These are phyloP conservation scores for Hoplostethus atlanticus DNA, from an alignment of 2,797 vertebrate species.

Conservation along the genomic window DNA sequence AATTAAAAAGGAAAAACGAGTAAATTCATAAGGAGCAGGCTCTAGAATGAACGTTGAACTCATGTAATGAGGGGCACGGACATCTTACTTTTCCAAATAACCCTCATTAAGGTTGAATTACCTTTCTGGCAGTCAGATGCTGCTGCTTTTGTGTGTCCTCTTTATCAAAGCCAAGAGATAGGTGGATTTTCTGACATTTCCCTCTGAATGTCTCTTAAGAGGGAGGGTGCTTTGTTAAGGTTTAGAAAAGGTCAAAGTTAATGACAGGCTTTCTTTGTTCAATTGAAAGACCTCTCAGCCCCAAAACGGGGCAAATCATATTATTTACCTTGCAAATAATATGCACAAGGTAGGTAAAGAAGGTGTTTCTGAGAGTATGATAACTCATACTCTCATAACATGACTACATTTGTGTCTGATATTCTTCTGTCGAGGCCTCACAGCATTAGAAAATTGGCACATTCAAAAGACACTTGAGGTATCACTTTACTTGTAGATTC, in stretches of 20 bases:
- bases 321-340: no score
- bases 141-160: slow-evolving; percentile 30
- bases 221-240: slow-evolving; percentile 15
- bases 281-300: neutral
- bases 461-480: no score
- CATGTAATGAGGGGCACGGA: slow-evolving; percentile 24
- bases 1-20: slow-evolving; percentile 3
- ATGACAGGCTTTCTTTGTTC: slow-evolving; percentile 37
- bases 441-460: neutral
- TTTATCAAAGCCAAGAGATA: slow-evolving; percentile 47
- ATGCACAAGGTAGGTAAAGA: no score
- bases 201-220: slow-evolving; percentile 26
- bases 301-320: no score
- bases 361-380: no score
- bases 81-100: slow-evolving; percentile 37
- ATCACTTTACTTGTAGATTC: no score
- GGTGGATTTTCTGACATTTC: slow-evolving; percentile 35
- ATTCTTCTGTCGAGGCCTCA: slow-evolving; percentile 7
- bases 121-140: slow-evolving; percentile 17
- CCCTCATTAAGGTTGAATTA: slow-evolving; percentile 44
- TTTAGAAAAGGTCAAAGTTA: slow-evolving; percentile 42
- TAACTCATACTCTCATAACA: no score
- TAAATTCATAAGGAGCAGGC: slow-evolving; percentile 5
- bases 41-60: slow-evolving; percentile 20
- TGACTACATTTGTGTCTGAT: neutral